Percentiles rank a stretch among this genome's conserved stretches.
These are phyloP conservation scores for Cantharis lateralis DNA, from an alignment of 2,888 invertebrate genomes.

Conservation along the genomic window DNA sequence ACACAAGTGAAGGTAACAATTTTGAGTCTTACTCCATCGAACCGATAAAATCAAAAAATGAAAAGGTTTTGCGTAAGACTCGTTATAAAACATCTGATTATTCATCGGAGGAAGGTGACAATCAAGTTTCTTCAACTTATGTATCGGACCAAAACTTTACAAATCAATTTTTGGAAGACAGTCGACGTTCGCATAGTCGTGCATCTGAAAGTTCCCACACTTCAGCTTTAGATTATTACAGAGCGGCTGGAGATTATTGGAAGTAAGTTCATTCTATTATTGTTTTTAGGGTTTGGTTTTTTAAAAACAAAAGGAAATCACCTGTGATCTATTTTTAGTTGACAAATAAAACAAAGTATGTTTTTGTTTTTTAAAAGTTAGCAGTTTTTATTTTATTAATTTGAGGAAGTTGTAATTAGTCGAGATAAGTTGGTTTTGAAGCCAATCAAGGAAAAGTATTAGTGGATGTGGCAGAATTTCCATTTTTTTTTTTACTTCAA, in stretches of 20 bases:
- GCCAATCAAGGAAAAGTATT: neutral
- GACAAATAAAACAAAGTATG: neutral
- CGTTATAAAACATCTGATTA: conserved; percentile 65
- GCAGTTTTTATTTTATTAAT: neutral
- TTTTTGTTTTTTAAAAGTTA: neutral
- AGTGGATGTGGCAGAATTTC: neutral
- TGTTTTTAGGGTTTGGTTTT: neutral
- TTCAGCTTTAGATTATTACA: conserved; percentile 74
- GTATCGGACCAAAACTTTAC: conserved; percentile 57
- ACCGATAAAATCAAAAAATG: conserved; percentile 43
- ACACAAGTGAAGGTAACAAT: neutral
- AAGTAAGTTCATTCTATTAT: conserved; percentile 66
- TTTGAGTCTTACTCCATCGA: conserved; percentile 43
- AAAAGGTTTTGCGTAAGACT: conserved; percentile 23
- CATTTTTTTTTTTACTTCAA: neutral
- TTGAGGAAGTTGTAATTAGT: neutral
- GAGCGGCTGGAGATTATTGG: conserved; percentile 82
- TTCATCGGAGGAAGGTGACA: conserved; percentile 64
- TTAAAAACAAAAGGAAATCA: neutral
- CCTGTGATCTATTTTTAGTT: neutral
- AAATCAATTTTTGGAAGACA: conserved; percentile 57
- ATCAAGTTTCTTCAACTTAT: conserved; percentile 58
- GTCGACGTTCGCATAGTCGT: conserved; percentile 54
- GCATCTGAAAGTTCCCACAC: conserved; percentile 58
- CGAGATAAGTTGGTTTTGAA: neutral